Conservation (phyloP, 2,113 vertebrate species). For the Melanerpes aurifrons region DNA sequence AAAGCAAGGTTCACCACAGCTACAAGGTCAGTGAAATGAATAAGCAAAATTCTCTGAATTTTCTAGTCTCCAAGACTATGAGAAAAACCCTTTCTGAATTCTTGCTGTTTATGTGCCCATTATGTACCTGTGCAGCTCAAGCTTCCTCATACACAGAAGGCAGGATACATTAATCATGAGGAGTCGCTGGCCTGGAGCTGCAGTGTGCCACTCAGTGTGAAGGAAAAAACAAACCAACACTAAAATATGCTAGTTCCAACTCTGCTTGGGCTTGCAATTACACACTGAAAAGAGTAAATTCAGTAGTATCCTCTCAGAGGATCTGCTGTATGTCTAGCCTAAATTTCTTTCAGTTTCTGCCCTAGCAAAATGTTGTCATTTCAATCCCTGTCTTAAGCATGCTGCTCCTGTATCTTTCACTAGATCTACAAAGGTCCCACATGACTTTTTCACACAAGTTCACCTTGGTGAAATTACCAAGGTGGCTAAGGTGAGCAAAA, state of each 20-base stretch:
- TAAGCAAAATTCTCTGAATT: neutral
- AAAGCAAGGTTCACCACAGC: neutral
- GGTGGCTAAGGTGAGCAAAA: neutral
- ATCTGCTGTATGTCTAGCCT: neutral
- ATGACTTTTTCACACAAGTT: neutral
- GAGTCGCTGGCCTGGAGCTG: neutral
- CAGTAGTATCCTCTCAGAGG: neutral
- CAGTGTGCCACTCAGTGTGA: neutral
- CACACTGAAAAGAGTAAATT: neutral
- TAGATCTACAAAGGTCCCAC: neutral
- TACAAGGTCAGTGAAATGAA: neutral
- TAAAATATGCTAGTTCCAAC: neutral
- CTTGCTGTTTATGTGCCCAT: neutral
- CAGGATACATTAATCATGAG: constrained; percentile 38
- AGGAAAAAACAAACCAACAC: neutral
- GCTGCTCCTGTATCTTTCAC: neutral
- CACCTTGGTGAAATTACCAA: neutral
- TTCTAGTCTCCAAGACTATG: neutral
- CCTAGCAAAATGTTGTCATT: neutral
- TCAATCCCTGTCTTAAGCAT: neutral
- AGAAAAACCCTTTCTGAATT: neutral
- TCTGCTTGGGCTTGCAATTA: neutral
- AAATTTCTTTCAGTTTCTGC: neutral
- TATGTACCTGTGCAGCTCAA: neutral
- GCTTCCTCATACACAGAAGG: neutral